Evolutionary conservation across 2,888 invertebrate species (phyloP), one percentile per base, ranked within the genome.

Genomic region (Zaprionus obscuricornis): DNA sequence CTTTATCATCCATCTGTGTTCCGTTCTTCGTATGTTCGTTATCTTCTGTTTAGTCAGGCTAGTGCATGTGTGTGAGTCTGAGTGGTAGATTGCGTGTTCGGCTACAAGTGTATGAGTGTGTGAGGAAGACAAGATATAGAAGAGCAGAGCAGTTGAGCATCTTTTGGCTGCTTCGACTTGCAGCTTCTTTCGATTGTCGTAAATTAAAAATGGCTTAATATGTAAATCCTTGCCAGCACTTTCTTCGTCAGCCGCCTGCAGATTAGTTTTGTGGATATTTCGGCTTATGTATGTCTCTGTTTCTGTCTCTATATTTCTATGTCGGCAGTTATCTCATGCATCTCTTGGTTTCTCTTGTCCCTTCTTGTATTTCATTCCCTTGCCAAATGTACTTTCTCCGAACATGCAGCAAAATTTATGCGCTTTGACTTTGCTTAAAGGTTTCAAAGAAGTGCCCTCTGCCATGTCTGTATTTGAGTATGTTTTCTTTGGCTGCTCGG

Each of bases 21-120:
- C 67, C 57, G 66, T 57, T 56, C 56, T 14, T 46, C 31, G 52
- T 27, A 36, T 22, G 42, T 67, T 67, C 59, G 52, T 75, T 85
- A 83, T 83, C 82, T 85, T 59, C 55, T 87, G 87, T 87, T 87
- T 87, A 75, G 77, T 86, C 86, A 86, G 86, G 68, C 87, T 62
- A 43, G 31, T 37, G 50, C 45, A 27, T 46, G 49, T 36, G 56
- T 20, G 54, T 31, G 42, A 4, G 46, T 8, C 49, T 27, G 42
- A 5, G 64, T 11, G 36, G 4, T 18, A 17, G 26, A 13, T 52
- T 34, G 29, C 42, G 26, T 31, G 10, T 4, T 18, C 47, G 59
- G 43, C 42, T 45, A 29, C 16, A 10, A 13, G n/a, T 39, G 27
- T 14, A 14, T 37, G 37, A n/a, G 6, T 29, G 16, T 39, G 10